phyloP scores from a whole-genome alignment of 2,797 vertebrate genomes.

The Oryzias dopingdopingensis region DNA sequence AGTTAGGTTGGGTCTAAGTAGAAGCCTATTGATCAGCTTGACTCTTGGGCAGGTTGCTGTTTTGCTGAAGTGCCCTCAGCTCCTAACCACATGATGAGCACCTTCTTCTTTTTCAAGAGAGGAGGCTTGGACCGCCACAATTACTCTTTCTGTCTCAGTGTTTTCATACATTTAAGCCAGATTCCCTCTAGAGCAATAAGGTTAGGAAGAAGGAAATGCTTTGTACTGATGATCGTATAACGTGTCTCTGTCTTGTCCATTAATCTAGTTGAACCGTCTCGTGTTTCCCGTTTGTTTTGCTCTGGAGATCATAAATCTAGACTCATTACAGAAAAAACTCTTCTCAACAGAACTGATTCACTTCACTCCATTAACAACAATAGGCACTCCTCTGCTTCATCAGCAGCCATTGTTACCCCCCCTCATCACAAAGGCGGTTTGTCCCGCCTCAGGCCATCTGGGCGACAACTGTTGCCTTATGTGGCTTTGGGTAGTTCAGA shows the following conservation, averaged over 20 bases:
- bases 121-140: constrained; percentile 18
- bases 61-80: constrained; percentile 26
- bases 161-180: constrained; percentile 15
- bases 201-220: constrained; percentile 29
- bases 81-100: constrained; percentile 29
- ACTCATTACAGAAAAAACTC: constrained; percentile 40
- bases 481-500: constrained; percentile 39
- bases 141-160: constrained; percentile 1
- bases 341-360: constrained; percentile 53
- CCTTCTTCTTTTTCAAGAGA: constrained; percentile 32
- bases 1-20: constrained; percentile 4
- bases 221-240: constrained; percentile 34
- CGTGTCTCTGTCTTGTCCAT: constrained; percentile 26
- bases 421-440: constrained; percentile 53
- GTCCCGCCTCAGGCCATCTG: constrained; percentile 47
- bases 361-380: constrained; percentile 59
- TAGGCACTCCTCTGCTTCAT: constrained; percentile 46
- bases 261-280: constrained; percentile 37
- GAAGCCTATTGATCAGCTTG: constrained; percentile 10
- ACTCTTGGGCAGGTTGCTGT: constrained; percentile 19
- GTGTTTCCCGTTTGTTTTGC: constrained; percentile 30
- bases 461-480: constrained; percentile 51
- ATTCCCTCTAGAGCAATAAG: constrained; percentile 26
- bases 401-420: constrained; percentile 37
- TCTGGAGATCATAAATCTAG: constrained; percentile 29